These are phyloP conservation scores for Athalia circularis DNA, from an alignment of 2,888 invertebrate genomes.

Conservation along the genomic window DNA sequence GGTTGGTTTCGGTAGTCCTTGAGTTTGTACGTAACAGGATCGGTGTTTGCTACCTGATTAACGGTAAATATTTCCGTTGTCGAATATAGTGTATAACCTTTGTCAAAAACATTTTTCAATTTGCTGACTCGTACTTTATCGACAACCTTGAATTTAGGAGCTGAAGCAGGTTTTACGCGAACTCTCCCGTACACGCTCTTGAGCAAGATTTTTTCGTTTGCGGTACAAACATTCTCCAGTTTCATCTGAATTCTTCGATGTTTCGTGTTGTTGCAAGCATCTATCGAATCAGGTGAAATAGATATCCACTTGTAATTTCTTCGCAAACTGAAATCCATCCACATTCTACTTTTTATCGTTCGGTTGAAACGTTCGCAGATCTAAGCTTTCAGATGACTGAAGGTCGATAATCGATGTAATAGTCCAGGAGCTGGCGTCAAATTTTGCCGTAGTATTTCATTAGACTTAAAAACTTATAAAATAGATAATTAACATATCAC, in stretches of 20 bases:
- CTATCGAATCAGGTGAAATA: conserved; percentile 48
- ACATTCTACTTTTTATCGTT: conserved; percentile 59
- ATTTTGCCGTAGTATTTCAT: no score
- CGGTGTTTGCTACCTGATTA: not conserved
- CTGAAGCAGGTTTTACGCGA: conserved; percentile 30
- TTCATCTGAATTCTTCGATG: conserved; percentile 66
- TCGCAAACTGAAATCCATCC: conserved; percentile 53
- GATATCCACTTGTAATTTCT: conserved; percentile 55
- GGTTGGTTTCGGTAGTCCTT: not conserved
- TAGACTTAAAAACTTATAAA: no score
- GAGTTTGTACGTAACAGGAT: not conserved
- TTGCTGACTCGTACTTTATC: not conserved
- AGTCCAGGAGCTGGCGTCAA: no score
- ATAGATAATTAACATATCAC: no score
- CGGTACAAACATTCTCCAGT: conserved; percentile 63
- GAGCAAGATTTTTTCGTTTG: conserved; percentile 57
- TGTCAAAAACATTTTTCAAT: not conserved
- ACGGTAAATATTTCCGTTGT: not conserved
- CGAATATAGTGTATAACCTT: not conserved
- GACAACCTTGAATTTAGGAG: conserved; percentile 26
- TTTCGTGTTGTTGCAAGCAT: conserved; percentile 62
- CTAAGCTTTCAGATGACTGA: conserved; percentile 59
- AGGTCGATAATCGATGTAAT: no score
- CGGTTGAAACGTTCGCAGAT: conserved; percentile 64
- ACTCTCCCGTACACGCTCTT: conserved; percentile 51